Conservation (phyloP, 2,888 invertebrate genomes). For the Microdon myrmicae region DNA sequence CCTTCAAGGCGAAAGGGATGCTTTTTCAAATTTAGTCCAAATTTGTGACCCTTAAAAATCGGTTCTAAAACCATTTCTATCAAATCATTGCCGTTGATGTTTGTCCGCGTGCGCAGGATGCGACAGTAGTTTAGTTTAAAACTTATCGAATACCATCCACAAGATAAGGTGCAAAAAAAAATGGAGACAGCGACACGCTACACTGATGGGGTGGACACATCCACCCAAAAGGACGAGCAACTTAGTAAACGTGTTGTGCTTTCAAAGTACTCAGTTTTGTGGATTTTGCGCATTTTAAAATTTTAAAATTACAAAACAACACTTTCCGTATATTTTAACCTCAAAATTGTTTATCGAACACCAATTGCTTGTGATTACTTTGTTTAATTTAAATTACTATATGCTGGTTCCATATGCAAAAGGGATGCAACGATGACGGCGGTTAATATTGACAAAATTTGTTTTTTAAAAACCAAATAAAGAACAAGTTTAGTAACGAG, state of each 20-base stretch:
- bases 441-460: not conserved
- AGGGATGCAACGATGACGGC: not conserved
- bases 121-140: constrained; percentile 44
- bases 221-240: constrained; percentile 9
- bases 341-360: constrained; percentile 8
- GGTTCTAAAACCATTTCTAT: constrained; percentile 29
- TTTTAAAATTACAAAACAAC: constrained; percentile 28
- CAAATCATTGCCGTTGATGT: constrained; percentile 1
- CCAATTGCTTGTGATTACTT: not conserved
- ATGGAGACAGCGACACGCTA: constrained; percentile 13
- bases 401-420: not conserved
- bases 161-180: constrained; percentile 9
- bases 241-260: constrained; percentile 19
- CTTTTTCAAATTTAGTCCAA: constrained; percentile 39
- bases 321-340: constrained; percentile 15
- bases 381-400: constrained; percentile 1
- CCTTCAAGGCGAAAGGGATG: constrained; percentile 29
- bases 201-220: not conserved
- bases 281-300: constrained; percentile 50
- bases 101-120: constrained; percentile 39
- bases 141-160: constrained; percentile 10
- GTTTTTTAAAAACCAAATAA: too few species aligned
- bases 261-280: constrained; percentile 20
- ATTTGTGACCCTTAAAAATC: constrained; percentile 43
- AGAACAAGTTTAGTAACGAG: too few species aligned